Percentiles rank a stretch among this genome's conserved stretches.
These are phyloP conservation scores for Pluvianellus socialis DNA, from an alignment of 2,113 vertebrate species.

Conservation along the genomic window DNA sequence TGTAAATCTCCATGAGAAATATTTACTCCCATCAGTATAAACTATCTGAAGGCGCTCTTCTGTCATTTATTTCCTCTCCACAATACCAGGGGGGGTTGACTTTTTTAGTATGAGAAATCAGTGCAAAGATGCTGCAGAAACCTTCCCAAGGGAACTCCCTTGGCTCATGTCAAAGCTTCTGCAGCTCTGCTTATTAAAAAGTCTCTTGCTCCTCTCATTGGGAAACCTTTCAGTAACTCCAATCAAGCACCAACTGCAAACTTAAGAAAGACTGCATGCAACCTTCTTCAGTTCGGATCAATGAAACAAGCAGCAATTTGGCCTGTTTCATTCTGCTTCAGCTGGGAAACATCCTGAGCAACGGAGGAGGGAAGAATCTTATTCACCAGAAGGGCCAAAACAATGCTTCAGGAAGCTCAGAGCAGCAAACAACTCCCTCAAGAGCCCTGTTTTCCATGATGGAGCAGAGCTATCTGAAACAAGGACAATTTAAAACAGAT, in stretches of 20 bases:
- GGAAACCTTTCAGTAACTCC: background rate
- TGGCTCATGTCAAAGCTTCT: background rate
- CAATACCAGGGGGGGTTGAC: background rate
- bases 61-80: background rate
- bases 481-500: background rate
- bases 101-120: background rate
- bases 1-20: background rate
- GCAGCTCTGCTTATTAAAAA: background rate
- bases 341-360: slow-evolving; percentile 60
- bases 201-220: background rate
- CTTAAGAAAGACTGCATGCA: slow-evolving; percentile 28
- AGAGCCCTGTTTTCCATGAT: background rate
- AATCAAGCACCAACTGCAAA: background rate
- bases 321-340: slow-evolving; percentile 55
- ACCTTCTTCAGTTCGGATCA: slow-evolving; percentile 1
- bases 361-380: background rate
- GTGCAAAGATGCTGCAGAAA: background rate
- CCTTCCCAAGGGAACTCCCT: background rate
- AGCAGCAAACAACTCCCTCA: background rate
- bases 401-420: background rate
- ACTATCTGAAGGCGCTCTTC: background rate
- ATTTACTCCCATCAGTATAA: background rate
- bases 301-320: slow-evolving; percentile 44
- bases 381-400: background rate
- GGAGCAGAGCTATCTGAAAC: background rate